Conservation (phyloP, 2,888 invertebrate species). For the Tupiocoris notatus region DNA sequence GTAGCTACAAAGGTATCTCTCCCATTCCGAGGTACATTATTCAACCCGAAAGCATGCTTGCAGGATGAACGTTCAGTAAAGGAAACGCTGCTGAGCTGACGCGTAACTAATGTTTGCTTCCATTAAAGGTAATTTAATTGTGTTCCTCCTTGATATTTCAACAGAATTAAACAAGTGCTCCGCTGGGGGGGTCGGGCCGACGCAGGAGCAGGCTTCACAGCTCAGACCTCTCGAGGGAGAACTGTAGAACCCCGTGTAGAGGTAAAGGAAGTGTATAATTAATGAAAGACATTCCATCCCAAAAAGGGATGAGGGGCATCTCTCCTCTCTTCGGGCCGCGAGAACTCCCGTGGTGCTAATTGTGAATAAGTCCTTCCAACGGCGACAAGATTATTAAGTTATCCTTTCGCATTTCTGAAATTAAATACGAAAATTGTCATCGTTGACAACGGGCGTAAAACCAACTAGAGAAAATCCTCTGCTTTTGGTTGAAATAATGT, state of each 20-base stretch:
- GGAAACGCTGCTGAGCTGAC: slow-evolving; percentile 12
- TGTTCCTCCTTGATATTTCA: slow-evolving; percentile 35
- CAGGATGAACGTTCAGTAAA: background rate
- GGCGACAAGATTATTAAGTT: slow-evolving; percentile 26
- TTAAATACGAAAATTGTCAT: slow-evolving; percentile 14
- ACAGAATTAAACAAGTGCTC: slow-evolving; percentile 37
- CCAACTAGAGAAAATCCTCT: background rate
- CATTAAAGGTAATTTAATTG: slow-evolving; percentile 37
- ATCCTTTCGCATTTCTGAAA: slow-evolving; percentile 10
- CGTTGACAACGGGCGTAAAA: background rate
- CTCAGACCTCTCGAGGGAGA: background rate
- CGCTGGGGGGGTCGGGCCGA: slow-evolving; percentile 2
- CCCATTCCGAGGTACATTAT: slow-evolving; percentile 15
- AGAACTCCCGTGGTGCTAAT: slow-evolving; percentile 8
- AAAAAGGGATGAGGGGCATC: slow-evolving; percentile 4
- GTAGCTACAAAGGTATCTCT: background rate
- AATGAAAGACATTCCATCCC: slow-evolving; percentile 24
- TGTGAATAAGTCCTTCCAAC: slow-evolving; percentile 27
- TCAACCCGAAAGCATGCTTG: slow-evolving; percentile 5
- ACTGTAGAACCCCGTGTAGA: background rate
- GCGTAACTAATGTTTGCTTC: slow-evolving; percentile 37
- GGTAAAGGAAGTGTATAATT: slow-evolving; percentile 6
- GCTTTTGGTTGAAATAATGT: background rate
- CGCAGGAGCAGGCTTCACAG: background rate
- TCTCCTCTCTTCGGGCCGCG: no score